These are phyloP conservation scores for Eristalinus sepulchralis DNA, from an alignment of 2,888 invertebrate species.

Conservation along the genomic window DNA sequence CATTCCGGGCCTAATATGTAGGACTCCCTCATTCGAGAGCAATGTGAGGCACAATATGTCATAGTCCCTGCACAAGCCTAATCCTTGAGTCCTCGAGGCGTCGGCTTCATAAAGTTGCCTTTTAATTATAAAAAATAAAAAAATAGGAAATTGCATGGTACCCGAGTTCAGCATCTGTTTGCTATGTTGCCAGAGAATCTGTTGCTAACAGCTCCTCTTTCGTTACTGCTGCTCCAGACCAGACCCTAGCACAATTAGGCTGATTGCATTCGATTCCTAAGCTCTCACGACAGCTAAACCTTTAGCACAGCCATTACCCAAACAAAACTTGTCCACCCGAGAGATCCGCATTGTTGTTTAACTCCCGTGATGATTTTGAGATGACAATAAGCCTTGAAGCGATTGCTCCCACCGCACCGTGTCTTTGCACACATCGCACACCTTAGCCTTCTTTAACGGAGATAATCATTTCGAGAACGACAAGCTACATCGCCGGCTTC, in stretches of 20 bases:
- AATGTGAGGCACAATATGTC: no score
- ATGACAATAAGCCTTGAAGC: conserved; percentile 35
- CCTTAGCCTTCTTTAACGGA: conserved; percentile 26
- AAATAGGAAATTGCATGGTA: no score
- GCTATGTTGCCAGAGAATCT: neutral
- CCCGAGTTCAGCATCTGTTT: no score
- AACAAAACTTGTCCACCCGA: neutral
- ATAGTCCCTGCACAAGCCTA: no score
- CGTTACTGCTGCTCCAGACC: neutral
- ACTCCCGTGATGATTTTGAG: conserved; percentile 23
- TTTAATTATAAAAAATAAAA: no score
- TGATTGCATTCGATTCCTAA: neutral
- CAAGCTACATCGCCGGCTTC: conserved; percentile 53
- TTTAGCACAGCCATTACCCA: neutral
- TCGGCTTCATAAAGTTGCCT: no score
- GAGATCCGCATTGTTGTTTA: conserved; percentile 3
- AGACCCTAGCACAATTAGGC: neutral
- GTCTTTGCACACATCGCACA: conserved; percentile 19
- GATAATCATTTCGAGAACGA: conserved; percentile 64
- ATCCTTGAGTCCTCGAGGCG: no score
- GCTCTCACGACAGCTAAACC: neutral
- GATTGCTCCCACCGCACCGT: neutral
- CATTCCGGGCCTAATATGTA: no score
- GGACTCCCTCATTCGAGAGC: no score
- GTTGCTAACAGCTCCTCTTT: neutral